phyloP scores from a whole-genome alignment of 2,888 invertebrate genomes.

The Drosophila dives region DNA sequence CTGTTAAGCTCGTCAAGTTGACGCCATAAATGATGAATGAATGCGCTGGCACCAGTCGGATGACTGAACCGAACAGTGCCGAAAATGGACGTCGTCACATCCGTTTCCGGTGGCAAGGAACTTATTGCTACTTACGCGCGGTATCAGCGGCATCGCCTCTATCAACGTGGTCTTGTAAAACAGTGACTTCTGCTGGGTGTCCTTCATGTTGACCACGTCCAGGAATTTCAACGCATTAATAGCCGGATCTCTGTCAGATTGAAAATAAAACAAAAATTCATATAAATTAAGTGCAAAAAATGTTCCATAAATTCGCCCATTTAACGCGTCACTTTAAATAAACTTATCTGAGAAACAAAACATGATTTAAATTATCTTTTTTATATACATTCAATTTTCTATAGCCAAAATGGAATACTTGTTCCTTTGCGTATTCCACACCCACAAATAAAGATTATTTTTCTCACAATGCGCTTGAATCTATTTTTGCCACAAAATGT shows the following conservation, averaged over 20 bases:
- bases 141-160: constrained; percentile 94
- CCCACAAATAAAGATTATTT: not conserved
- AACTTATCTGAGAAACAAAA: not conserved
- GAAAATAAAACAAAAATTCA: constrained; percentile 6
- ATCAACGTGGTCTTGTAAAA: constrained; percentile 95
- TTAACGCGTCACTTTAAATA: not conserved
- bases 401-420: not conserved
- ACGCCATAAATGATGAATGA: constrained; percentile 71
- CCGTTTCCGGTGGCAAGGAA: constrained; percentile 45
- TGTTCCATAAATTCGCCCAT: not conserved
- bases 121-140: constrained; percentile 88
- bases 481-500: not conserved
- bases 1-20: constrained; percentile 51
- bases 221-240: constrained; percentile 96
- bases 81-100: constrained; percentile 32
- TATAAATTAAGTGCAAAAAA: constrained; percentile 33
- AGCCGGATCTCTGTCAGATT: constrained; percentile 90
- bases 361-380: not conserved
- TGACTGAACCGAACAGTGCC: not conserved
- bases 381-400: not conserved
- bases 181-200: constrained; percentile 93
- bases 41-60: constrained; percentile 24
- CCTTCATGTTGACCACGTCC: constrained; percentile 96
- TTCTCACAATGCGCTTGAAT: not conserved
- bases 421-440: not conserved